phyloP scores from a whole-genome alignment of 2,888 invertebrate genomes.

The Spisula solida region DNA sequence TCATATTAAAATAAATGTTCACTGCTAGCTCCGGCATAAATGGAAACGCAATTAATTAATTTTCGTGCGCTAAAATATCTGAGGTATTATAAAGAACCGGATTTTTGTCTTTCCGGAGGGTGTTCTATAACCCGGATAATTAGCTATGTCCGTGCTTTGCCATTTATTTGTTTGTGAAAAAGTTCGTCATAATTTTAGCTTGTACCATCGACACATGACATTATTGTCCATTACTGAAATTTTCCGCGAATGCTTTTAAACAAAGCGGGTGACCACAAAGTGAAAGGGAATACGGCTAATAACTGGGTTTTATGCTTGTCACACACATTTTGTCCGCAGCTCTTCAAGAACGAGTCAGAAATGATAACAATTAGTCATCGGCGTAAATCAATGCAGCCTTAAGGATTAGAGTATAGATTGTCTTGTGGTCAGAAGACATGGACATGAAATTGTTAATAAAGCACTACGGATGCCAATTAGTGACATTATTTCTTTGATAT shows the following conservation, averaged over 20 bases:
- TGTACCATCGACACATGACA: constrained; percentile 23
- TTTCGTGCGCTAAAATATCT: not conserved
- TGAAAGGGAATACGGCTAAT: constrained; percentile 31
- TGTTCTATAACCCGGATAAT: constrained; percentile 30
- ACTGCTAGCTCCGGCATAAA: not conserved
- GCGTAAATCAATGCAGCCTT: constrained; percentile 1
- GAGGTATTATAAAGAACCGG: not conserved
- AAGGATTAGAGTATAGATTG: not conserved
- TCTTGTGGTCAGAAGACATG: constrained; percentile 15
- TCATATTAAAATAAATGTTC: constrained; percentile 5
- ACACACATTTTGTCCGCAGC: constrained; percentile 3
- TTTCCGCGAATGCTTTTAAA: constrained; percentile 24
- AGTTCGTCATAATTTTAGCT: constrained; percentile 41
- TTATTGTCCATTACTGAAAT: constrained; percentile 39
- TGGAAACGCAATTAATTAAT: constrained; percentile 15
- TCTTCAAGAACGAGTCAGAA: constrained; percentile 1
- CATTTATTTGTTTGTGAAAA: constrained; percentile 30
- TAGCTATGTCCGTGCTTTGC: constrained; percentile 31
- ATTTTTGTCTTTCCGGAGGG: constrained; percentile 18
- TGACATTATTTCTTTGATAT: not conserved
- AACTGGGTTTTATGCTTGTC: constrained; percentile 24
- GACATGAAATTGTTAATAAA: not conserved
- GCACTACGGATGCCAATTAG: not conserved
- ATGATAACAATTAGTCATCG: constrained; percentile 28
- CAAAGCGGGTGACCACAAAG: constrained; percentile 30